A percentile compares a stretch with the other conserved stretches of the same genome.
Conservation (phyloP, 2,797 vertebrate species). For the Lemur catta region DNA sequence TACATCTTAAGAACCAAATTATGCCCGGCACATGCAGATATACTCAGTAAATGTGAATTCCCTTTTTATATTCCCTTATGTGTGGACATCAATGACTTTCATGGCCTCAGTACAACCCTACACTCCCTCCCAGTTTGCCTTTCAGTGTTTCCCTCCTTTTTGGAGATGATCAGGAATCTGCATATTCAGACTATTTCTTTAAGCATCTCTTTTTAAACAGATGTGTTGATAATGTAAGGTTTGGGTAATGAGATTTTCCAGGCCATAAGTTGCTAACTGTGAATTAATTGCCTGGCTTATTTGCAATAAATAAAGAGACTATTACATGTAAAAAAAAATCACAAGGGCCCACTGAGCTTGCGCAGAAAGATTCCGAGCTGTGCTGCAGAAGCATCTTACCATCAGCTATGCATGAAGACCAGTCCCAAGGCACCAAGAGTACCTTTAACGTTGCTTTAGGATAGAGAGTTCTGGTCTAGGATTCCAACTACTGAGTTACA, state of each 20-base stretch:
- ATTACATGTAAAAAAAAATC: constrained; percentile 29
- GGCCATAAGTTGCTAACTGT: constrained; percentile 67
- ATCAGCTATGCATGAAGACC: not conserved
- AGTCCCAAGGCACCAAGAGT: not conserved
- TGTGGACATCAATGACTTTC: not conserved
- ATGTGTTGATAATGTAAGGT: constrained; percentile 63
- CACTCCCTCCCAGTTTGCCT: not conserved
- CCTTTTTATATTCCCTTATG: not conserved
- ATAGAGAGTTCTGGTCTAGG: not conserved
- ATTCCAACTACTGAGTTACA: not conserved
- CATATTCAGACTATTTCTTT: constrained; percentile 25
- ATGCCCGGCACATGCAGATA: not conserved
- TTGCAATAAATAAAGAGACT: constrained; percentile 64
- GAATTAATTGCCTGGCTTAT: constrained; percentile 59
- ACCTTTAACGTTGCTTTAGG: not conserved
- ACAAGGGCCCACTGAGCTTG: not conserved
- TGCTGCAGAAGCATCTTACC: not conserved
- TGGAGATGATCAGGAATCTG: not conserved
- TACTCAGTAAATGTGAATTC: not conserved
- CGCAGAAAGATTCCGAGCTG: not conserved
- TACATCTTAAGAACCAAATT: not conserved
- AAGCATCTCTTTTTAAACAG: constrained; percentile 55
- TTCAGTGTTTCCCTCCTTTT: not conserved
- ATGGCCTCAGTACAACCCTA: not conserved
- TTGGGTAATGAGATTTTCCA: constrained; percentile 71